Percentiles rank a stretch among this genome's conserved stretches.
These are phyloP conservation scores for Tetranychus urticae DNA, from an alignment of 1,140 invertebrate species.

Conservation along the genomic window DNA sequence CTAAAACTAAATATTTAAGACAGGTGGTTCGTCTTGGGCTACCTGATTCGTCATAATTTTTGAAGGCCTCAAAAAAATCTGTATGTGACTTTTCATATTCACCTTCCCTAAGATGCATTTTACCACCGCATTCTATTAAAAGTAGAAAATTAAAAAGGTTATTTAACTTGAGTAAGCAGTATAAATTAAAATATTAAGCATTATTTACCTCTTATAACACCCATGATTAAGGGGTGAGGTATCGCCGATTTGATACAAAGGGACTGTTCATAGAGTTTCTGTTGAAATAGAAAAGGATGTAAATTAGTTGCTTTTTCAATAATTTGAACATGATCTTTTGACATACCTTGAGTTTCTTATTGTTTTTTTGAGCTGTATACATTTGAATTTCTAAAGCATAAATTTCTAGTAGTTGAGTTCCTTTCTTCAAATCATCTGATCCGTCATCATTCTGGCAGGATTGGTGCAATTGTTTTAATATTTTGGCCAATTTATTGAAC, in stretches of 20 bases:
- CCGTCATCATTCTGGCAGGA: constrained; percentile 97
- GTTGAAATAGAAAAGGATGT: neutral
- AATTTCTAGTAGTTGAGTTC: constrained; percentile 90
- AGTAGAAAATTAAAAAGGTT: neutral
- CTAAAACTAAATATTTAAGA: constrained; percentile 90
- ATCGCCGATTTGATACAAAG: constrained; percentile 97
- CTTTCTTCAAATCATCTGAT: constrained; percentile 97
- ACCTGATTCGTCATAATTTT: constrained; percentile 99
- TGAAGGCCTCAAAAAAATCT: constrained; percentile 99
- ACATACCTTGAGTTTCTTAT: constrained; percentile 73
- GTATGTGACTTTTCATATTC: constrained; percentile 98
- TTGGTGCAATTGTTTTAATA: constrained; percentile 86
- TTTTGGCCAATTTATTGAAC: constrained; percentile 80
- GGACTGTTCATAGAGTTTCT: constrained; percentile 86
- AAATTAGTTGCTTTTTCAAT: neutral
- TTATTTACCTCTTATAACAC: constrained; percentile 69
- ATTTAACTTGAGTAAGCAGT: neutral
- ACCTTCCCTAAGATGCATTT: constrained; percentile 96
- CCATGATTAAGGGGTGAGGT: constrained; percentile 97
- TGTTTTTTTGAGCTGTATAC: constrained; percentile 99
- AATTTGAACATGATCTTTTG: neutral
- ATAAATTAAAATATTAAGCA: constrained; percentile 6
- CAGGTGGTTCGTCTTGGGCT: constrained; percentile 87
- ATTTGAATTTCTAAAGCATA: constrained; percentile 99
- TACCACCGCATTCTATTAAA: constrained; percentile 77